These are phyloP conservation scores for Gymnocephalus cernua DNA, from an alignment of 2,113 vertebrate genomes.

Conservation along the genomic window DNA sequence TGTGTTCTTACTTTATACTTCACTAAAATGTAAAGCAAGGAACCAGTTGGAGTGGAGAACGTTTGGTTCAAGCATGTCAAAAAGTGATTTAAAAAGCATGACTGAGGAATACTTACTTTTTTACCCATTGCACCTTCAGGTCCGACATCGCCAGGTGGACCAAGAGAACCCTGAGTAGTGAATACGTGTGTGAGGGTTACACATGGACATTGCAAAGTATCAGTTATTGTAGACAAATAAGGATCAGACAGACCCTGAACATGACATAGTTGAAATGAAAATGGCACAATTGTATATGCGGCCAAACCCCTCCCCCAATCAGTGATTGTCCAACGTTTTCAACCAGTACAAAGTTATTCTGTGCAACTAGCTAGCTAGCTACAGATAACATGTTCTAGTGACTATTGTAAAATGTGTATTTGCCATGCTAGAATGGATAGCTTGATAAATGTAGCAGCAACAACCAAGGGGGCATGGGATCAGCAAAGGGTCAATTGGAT, in stretches of 20 bases:
- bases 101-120: conserved; percentile 82
- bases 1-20: neutral
- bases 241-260: neutral
- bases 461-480: neutral
- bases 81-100: neutral
- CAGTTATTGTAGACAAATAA: neutral
- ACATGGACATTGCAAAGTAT: neutral
- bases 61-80: neutral
- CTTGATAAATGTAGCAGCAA: neutral
- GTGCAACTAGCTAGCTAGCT: neutral
- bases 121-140: conserved; percentile 87
- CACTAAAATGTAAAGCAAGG: neutral
- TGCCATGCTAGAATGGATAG: neutral
- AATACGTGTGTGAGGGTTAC: neutral
- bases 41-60: neutral
- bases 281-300: neutral
- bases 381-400: neutral
- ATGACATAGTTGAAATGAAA: neutral
- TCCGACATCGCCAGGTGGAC: conserved; percentile 88
- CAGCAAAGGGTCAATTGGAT: neutral
- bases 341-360: neutral
- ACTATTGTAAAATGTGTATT: neutral
- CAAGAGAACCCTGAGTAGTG: conserved; percentile 86
- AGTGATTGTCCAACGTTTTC: neutral
- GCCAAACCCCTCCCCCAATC: neutral